Evolutionary conservation across 2,888 invertebrate species (phyloP).

Genomic region (Diarsia rubi): DNA sequence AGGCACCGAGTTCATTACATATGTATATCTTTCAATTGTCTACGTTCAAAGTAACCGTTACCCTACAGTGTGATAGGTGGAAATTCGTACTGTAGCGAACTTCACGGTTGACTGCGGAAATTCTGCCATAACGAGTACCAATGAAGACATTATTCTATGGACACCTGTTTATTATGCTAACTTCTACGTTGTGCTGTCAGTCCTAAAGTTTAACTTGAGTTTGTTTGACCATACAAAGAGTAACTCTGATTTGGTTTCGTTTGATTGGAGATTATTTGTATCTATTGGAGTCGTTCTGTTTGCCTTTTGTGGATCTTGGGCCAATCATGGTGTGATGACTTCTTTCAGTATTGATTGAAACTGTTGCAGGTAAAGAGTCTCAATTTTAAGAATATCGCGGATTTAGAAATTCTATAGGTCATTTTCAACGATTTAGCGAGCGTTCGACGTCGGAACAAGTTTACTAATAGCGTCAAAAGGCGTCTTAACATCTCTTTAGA

Average conservation of each 20-base stretch:
- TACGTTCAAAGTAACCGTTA: slow-evolving; percentile 28
- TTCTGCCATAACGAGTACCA: slow-evolving; percentile 58
- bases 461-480: too few species aligned
- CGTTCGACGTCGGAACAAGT: neutral
- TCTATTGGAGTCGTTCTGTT: slow-evolving; percentile 24
- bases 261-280: slow-evolving; percentile 30
- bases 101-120: slow-evolving; percentile 63
- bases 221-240: slow-evolving; percentile 42
- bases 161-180: slow-evolving; percentile 57
- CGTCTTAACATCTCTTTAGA: too few species aligned
- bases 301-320: neutral
- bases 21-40: slow-evolving; percentile 21
- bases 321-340: neutral
- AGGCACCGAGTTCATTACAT: slow-evolving; percentile 9
- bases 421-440: too few species aligned
- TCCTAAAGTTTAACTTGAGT: slow-evolving; percentile 34
- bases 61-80: slow-evolving; percentile 38
- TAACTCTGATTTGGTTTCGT: slow-evolving; percentile 26
- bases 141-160: slow-evolving; percentile 68
- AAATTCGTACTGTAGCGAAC: slow-evolving; percentile 48
- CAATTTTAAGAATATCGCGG: neutral
- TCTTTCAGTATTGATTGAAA: neutral
- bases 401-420: neutral
- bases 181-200: slow-evolving; percentile 55
- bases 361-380: neutral